Conservation (phyloP, 2,113 vertebrate species). For the Seriola aureovittata region DNA sequence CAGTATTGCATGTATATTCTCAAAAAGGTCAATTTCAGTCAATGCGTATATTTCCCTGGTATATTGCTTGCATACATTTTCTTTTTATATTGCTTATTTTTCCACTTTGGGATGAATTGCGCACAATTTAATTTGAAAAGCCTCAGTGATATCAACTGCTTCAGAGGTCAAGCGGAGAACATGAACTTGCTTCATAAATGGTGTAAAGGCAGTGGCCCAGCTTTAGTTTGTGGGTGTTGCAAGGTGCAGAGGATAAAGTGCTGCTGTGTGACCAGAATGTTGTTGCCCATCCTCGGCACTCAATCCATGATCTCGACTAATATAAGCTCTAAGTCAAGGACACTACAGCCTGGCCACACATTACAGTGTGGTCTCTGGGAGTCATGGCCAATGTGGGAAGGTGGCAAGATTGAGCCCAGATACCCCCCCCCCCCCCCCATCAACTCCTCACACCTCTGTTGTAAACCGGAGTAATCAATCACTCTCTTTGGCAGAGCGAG, state of each 20-base stretch:
- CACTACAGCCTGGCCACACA: conserved; percentile 9
- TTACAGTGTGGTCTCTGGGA: conserved; percentile 8
- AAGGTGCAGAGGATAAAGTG: conserved; percentile 22
- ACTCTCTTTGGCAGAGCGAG: conserved; percentile 20
- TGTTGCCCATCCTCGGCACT: neutral
- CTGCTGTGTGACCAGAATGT: conserved; percentile 38
- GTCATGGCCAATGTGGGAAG: neutral
- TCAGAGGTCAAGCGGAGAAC: conserved; percentile 23
- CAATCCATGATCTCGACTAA: conserved; percentile 9
- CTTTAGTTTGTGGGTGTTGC: conserved; percentile 4
- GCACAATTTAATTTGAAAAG: conserved; percentile 10
- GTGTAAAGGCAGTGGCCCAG: neutral
- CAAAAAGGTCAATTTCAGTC: neutral
- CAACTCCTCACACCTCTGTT: conserved; percentile 37
- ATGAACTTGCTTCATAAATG: neutral
- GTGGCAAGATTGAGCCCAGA: conserved; percentile 30
- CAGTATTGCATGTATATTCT: neutral
- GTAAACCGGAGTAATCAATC: conserved; percentile 57
- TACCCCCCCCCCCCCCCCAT: conserved; percentile 23
- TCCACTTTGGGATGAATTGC: neutral
- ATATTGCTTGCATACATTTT: neutral
- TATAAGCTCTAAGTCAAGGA: conserved; percentile 51
- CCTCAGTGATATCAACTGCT: conserved; percentile 15
- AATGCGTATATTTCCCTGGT: neutral
- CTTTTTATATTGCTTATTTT: neutral